phyloP scores from a whole-genome alignment of 2,797 vertebrate species.

The Lophotriccus pileatus region DNA sequence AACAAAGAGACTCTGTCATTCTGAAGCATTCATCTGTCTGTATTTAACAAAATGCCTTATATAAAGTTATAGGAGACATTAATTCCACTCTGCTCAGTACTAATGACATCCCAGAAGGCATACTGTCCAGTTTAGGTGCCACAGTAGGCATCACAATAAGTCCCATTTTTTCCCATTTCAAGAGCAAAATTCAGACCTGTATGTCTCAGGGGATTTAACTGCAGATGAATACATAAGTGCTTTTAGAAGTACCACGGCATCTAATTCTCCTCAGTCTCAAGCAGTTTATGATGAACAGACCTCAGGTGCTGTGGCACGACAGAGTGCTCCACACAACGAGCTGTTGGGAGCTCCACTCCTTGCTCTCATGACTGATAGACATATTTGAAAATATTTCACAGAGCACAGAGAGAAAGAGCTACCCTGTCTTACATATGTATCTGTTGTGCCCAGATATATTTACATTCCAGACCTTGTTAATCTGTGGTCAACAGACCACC shows the following conservation, averaged over 20 bases:
- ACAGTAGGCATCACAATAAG: neutral
- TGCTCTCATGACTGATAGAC: neutral
- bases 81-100: neutral
- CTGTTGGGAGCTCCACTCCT: neutral
- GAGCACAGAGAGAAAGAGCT: neutral
- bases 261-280: neutral
- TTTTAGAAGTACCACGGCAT: neutral
- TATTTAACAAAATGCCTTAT: neutral
- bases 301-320: neutral
- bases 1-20: neutral
- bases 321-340: neutral
- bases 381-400: neutral
- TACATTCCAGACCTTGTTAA: neutral
- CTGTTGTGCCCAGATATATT: neutral
- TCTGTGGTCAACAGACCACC: neutral
- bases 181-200: neutral
- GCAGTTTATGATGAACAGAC: neutral
- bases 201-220: neutral
- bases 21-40: neutral
- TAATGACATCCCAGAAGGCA: neutral
- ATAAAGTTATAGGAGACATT: neutral
- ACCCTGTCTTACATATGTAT: fast-evolving
- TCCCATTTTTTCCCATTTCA: neutral
- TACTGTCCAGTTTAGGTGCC: neutral
- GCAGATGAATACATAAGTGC: neutral